Conservation (phyloP, 2,888 invertebrate genomes). For the Gryllus longicercus region DNA sequence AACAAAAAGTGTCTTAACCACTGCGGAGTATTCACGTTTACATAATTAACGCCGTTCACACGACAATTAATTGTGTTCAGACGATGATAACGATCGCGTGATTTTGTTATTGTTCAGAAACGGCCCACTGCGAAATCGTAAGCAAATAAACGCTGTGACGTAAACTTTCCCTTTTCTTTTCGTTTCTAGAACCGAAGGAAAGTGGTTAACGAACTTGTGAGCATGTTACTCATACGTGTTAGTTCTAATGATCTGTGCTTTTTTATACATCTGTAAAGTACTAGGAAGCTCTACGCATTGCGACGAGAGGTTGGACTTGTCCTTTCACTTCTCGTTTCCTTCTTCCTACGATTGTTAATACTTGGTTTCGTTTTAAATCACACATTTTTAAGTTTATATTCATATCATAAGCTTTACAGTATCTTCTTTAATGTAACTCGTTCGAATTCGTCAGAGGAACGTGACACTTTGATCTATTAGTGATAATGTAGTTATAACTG, state of each 20-base stretch:
- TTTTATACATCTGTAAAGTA: neutral
- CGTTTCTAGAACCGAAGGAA: neutral
- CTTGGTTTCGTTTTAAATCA: too few relatives aligned
- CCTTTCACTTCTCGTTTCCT: neutral
- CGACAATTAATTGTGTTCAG: neutral
- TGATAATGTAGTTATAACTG: too few relatives aligned
- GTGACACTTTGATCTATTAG: too few relatives aligned
- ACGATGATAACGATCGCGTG: neutral
- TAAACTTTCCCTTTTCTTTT: constrained; percentile 5
- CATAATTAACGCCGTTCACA: neutral
- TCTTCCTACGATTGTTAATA: neutral
- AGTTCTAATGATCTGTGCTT: neutral
- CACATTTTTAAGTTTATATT: too few relatives aligned
- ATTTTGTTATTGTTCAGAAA: neutral
- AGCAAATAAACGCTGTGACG: neutral
- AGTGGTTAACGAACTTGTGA: neutral
- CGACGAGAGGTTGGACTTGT: neutral
- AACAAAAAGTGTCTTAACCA: neutral
- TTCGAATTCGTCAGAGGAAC: too few relatives aligned
- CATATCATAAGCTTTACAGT: too few relatives aligned
- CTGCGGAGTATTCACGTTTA: neutral
- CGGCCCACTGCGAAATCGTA: neutral
- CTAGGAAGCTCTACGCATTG: neutral
- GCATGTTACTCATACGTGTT: neutral
- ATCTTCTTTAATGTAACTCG: too few relatives aligned